These are phyloP conservation scores for Montipora capricornis DNA, from an alignment of 64 coral and sea anemone species.

Conservation along the genomic window DNA sequence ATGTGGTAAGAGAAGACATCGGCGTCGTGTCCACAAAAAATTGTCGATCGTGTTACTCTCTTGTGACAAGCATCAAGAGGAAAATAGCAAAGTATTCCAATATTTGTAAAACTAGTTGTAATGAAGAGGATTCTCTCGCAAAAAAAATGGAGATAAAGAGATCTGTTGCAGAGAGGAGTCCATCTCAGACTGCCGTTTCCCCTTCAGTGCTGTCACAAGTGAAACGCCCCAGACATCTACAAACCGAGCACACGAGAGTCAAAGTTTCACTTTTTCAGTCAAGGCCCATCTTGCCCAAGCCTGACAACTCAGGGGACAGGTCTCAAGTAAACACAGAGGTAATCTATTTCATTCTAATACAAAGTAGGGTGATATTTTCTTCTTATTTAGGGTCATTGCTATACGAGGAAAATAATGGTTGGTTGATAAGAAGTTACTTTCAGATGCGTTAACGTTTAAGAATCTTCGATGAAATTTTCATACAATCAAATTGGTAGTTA, in stretches of 20 bases:
- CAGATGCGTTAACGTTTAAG: no score
- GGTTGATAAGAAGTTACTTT: no score
- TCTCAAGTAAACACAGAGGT: no score
- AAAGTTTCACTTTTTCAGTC: not conserved
- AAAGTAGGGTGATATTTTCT: no score
- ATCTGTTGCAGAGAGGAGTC: not conserved
- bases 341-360: no score
- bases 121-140: not conserved
- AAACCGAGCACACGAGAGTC: not conserved
- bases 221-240: not conserved
- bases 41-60: not conserved
- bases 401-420: no score
- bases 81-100: not conserved
- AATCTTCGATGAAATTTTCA: no score
- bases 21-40: not conserved
- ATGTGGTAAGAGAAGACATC: not conserved
- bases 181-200: slow-evolving; percentile 2
- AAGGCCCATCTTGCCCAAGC: not conserved
- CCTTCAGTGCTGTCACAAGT: not conserved
- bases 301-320: no score
- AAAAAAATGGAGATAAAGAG: not conserved
- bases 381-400: no score
- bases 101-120: not conserved
- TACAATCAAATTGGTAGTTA: no score
- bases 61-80: not conserved